Conservation (phyloP, 2,113 vertebrate genomes). For the Aptenodytes patagonicus region DNA sequence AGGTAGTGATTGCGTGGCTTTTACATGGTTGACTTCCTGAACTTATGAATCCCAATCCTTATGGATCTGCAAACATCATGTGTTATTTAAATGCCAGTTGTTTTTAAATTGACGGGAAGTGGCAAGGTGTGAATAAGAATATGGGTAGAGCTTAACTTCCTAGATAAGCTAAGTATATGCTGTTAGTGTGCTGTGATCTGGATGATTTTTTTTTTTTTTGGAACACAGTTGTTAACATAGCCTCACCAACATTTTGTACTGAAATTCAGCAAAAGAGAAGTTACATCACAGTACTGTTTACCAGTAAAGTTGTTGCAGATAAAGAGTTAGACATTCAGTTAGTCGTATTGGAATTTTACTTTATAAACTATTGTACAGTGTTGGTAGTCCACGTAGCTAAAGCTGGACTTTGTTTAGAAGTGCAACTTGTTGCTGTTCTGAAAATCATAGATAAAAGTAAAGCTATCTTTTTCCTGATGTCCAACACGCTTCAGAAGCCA, state of each 20-base stretch:
- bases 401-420: not conserved
- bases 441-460: not conserved
- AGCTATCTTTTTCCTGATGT: not conserved
- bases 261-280: not conserved
- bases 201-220: not conserved
- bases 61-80: not conserved
- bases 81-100: not conserved
- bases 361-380: not conserved
- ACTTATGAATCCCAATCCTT: not conserved
- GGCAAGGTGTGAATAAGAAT: not conserved
- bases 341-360: not conserved
- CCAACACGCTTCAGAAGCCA: not conserved
- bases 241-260: not conserved
- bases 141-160: not conserved
- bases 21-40: not conserved
- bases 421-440: not conserved
- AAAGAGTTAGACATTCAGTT: not conserved
- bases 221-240: not conserved
- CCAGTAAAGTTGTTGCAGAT: not conserved
- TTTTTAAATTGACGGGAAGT: not conserved
- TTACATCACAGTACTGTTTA: not conserved
- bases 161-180: not conserved
- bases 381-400: not conserved
- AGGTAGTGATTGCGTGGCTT: not conserved
- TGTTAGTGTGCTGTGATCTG: not conserved